Base-by-base conservation (phyloP, 2,113 vertebrate species). In the Mus spicilegus region DNA sequence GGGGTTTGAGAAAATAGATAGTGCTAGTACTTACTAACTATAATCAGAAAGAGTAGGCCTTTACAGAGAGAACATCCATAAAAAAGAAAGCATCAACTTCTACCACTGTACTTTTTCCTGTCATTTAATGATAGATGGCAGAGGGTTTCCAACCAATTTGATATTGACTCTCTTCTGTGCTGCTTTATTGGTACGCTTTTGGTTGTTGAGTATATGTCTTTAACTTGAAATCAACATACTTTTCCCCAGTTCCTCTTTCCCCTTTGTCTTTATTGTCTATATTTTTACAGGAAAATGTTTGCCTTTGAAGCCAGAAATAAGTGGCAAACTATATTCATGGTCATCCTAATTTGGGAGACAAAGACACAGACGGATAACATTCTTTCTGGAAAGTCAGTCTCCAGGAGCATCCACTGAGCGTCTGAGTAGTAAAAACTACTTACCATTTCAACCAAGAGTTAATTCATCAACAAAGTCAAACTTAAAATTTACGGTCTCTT, bases 301-400 rank as follows among this genome's bases (percentile, higher is more conserved):
- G 73, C 30, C 28, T 90, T 90, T 92, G 51, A 26, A 95, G 49
- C 65, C 70, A 72, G 89, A 97, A 96, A 87, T 93, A 97, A 90
- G 65, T 92, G 19, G 63, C 33, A 95, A 92, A 92, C 94, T 80
- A 17, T 94, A 58, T 80, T 96, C 75, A 42, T 93, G 69, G 93
- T 84, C 26, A 87, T 80, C 78, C 87, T 94, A 95, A 95, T 92
- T 96, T 95, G 90, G 63, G 90, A 87, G 91, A 36, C 33, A 86
- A 91, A 76, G 80, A 82, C 56, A 58, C 54, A 61, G 39, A n/a
- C 16, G 12, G 58, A 96, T 93, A 54, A 6, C 33, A 80, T 69
- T 81, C 42, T 85, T 89, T 93, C 90, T 94, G 54, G 24, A 84
- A 46, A 19, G 51, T 93, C 56, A 51, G 33, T 88, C 51, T 85